Evolutionary conservation across 2,888 invertebrate genomes (phyloP).

Genomic region (Dascillus cervinus): DNA sequence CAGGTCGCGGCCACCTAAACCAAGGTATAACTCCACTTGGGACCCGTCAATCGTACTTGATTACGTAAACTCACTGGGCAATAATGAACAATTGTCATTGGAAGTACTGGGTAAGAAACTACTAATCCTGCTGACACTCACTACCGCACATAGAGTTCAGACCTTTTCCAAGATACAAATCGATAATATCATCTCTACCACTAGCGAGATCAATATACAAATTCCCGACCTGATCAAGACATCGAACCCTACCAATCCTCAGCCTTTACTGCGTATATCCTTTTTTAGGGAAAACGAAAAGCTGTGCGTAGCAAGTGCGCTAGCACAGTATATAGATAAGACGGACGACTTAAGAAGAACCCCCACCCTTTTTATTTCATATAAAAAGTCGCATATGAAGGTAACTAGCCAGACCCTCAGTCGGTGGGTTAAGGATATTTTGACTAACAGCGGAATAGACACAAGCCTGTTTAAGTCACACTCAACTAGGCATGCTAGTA

Average conservation of each 20-base stretch:
- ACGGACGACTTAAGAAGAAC: too few species aligned
- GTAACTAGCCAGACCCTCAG: constrained; percentile 14
- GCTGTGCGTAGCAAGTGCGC: constrained; percentile 3
- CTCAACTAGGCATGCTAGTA: constrained; percentile 19
- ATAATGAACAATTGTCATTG: constrained; percentile 5
- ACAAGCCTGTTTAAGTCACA: constrained; percentile 16
- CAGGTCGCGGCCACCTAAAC: constrained; percentile 15
- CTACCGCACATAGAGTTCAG: constrained; percentile 18
- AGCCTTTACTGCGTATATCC: constrained; percentile 7
- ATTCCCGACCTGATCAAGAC: constrained; percentile 16
- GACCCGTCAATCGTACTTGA: constrained; percentile 19
- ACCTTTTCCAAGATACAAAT: constrained; percentile 14
- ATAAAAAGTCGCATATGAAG: too few species aligned
- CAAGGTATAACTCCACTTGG: constrained; percentile 21
- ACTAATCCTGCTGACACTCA: constrained; percentile 14
- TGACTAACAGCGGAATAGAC: constrained; percentile 18
- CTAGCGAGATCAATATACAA: constrained; percentile 9
- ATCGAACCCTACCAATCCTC: constrained; percentile 5
- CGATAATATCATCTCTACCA: constrained; percentile 3
- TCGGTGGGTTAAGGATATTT: constrained; percentile 20
- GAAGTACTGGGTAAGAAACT: constrained; percentile 14
- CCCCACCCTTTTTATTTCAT: too few species aligned
- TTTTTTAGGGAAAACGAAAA: constrained; percentile 2
- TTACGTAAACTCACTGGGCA: constrained; percentile 9
- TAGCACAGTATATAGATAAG: too few species aligned